A percentile compares a stretch with the other conserved stretches of the same genome.
Evolutionary conservation across 2,888 invertebrate species (phyloP).

Genomic region (Bellardia pandia): DNA sequence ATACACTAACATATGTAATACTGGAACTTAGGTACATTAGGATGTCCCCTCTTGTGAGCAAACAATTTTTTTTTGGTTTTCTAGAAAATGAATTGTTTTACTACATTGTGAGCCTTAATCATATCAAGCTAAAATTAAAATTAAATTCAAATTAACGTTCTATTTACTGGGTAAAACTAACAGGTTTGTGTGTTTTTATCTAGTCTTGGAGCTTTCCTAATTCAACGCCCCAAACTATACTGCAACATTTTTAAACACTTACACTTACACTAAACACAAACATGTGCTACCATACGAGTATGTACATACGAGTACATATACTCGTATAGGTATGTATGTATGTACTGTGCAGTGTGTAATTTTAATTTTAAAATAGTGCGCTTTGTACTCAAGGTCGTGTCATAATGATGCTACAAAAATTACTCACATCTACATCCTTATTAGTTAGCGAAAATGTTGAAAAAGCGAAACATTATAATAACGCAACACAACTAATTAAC

Average conservation of each 20-base stretch:
- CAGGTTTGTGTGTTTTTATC: no score
- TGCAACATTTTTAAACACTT: slow-evolving; percentile 20
- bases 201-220: no score
- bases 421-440: slow-evolving; percentile 27
- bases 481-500: slow-evolving; percentile 57
- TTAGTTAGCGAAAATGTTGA: not conserved
- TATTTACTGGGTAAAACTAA: no score
- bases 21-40: not conserved
- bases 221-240: slow-evolving; percentile 27
- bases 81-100: no score
- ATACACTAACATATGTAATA: not conserved
- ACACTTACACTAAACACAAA: not conserved
- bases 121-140: no score
- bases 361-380: not conserved
- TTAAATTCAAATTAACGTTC: no score
- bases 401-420: slow-evolving; percentile 51
- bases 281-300: not conserved
- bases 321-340: not conserved
- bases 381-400: slow-evolving; percentile 43
- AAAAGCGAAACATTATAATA: slow-evolving; percentile 20
- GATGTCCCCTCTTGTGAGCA: no score
- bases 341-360: not conserved
- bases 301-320: not conserved
- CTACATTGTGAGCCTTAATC: no score
- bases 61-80: no score